These are phyloP conservation scores for Phrynosoma platyrhinos DNA, from an alignment of 2,113 vertebrate species.

Conservation along the genomic window DNA sequence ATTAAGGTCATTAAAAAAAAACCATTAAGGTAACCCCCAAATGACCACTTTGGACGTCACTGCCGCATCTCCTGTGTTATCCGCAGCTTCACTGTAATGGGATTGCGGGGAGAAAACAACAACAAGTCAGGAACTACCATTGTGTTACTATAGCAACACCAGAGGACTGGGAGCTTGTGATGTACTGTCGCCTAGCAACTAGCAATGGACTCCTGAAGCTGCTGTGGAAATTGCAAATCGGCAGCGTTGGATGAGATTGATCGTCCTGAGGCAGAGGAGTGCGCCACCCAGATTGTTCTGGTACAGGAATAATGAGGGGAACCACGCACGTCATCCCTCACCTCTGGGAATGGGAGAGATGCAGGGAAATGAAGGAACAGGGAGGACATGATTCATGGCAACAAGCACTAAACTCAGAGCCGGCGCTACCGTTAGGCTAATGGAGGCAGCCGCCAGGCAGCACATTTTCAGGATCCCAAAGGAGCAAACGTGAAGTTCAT, in stretches of 20 bases:
- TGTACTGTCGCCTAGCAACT: constrained; percentile 67
- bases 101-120: constrained; percentile 54
- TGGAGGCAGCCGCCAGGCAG: background rate
- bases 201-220: constrained; percentile 38
- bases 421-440: background rate
- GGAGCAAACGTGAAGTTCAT: background rate
- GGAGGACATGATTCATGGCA: background rate
- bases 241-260: constrained; percentile 19
- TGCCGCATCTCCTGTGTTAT: constrained; percentile 35
- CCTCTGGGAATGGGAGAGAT: background rate
- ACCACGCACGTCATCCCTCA: constrained; percentile 9
- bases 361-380: background rate
- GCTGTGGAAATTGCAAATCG: constrained; percentile 26
- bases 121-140: constrained; percentile 41
- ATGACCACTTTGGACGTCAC: constrained; percentile 59
- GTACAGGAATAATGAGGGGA: constrained; percentile 39
- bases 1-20: too few relatives aligned
- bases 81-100: constrained; percentile 43
- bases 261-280: background rate
- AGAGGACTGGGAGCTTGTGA: constrained; percentile 57
- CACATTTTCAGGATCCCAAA: background rate
- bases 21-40: background rate
- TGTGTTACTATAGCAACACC: constrained; percentile 73
- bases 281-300: constrained; percentile 10
- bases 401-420: background rate